Conservation (phyloP, 2,888 invertebrate species). For the Spodoptera exigua region DNA sequence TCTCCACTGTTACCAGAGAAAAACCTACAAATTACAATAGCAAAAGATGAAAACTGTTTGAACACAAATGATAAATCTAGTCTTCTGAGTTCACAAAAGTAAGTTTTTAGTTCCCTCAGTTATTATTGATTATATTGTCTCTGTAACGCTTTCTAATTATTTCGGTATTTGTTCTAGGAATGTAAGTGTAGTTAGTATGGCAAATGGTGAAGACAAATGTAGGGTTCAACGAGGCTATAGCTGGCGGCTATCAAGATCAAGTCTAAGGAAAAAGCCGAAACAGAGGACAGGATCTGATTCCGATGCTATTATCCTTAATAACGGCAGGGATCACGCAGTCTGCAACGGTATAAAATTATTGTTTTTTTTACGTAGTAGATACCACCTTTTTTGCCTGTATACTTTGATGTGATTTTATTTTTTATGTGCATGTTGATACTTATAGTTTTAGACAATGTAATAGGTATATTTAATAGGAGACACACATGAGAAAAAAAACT, state of each 20-base stretch:
- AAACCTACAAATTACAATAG: slow-evolving; percentile 80
- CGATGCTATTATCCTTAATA: slow-evolving; percentile 91
- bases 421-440: too few species aligned
- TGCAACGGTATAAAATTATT: slow-evolving; percentile 90
- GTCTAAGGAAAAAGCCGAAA: slow-evolving; percentile 91
- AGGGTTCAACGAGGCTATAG: slow-evolving; percentile 92
- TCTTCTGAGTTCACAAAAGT: slow-evolving; percentile 86
- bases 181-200: slow-evolving; percentile 73
- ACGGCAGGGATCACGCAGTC: slow-evolving; percentile 93
- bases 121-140: too few species aligned
- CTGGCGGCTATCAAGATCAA: slow-evolving; percentile 93
- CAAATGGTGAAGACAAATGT: slow-evolving; percentile 82
- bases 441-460: too few species aligned
- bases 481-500: too few species aligned
- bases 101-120: slow-evolving; percentile 56
- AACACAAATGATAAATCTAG: slow-evolving; percentile 85
- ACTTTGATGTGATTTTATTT: background rate
- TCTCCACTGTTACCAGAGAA: slow-evolving; percentile 82
- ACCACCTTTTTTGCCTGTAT: slow-evolving; percentile 5
- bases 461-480: too few species aligned
- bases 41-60: slow-evolving; percentile 81
- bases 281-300: slow-evolving; percentile 89
- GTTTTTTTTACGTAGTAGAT: background rate
- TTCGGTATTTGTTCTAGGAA: slow-evolving; percentile 66
- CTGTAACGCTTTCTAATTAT: too few species aligned